Percentiles rank a stretch among this genome's conserved stretches.
These are phyloP conservation scores for Lumbricus terrestris DNA, from an alignment of 2,888 invertebrate species.

Conservation along the genomic window DNA sequence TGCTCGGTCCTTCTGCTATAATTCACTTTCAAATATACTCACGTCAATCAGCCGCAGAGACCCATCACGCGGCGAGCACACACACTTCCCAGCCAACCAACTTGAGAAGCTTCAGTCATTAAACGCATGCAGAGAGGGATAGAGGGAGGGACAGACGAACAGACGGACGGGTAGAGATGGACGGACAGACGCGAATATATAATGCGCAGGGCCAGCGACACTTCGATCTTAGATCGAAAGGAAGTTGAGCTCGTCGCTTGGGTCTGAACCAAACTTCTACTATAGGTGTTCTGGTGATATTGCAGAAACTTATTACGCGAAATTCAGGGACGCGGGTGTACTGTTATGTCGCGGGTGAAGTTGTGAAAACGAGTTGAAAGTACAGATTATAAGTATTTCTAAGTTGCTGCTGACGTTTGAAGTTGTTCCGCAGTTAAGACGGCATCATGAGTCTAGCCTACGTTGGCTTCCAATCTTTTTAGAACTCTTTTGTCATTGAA, in stretches of 20 bases:
- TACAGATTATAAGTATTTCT: neutral
- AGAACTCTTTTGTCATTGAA: too few species aligned
- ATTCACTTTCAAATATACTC: slow-evolving; percentile 13
- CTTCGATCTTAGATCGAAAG: neutral
- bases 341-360: neutral
- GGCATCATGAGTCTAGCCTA: too few species aligned
- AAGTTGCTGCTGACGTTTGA: neutral
- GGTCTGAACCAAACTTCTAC: neutral
- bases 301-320: neutral
- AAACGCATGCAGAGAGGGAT: neutral
- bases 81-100: neutral
- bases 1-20: neutral
- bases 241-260: neutral
- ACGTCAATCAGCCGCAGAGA: neutral
- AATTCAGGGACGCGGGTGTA: neutral
- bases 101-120: neutral
- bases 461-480: too few species aligned
- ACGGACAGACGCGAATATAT: neutral
- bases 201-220: neutral
- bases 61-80: neutral
- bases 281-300: neutral
- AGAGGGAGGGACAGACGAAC: neutral
- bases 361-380: neutral
- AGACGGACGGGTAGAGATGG: neutral
- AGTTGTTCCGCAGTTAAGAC: too few species aligned